These are phyloP conservation scores for Bombycilla garrulus DNA, from an alignment of 2,113 vertebrate genomes.

Conservation along the genomic window DNA sequence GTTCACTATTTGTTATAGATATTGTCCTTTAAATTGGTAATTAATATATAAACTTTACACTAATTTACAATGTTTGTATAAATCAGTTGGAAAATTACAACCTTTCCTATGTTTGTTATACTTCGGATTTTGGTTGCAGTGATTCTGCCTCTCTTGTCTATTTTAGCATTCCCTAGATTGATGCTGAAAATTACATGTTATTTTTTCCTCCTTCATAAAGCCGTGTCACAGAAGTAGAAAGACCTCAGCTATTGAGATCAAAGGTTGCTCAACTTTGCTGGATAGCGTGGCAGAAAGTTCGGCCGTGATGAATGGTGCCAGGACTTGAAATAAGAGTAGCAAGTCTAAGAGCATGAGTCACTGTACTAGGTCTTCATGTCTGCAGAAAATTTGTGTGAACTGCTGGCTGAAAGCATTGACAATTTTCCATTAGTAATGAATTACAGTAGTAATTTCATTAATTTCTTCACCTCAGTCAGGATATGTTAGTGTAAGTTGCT, in stretches of 20 bases:
- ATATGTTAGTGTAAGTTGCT: slow-evolving; percentile 75
- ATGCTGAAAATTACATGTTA: slow-evolving; percentile 61
- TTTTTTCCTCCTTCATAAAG: slow-evolving; percentile 31
- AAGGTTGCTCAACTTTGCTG: slow-evolving; percentile 41
- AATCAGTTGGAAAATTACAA: background rate
- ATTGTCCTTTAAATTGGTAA: background rate
- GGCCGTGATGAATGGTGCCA: background rate
- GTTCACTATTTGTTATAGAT: background rate
- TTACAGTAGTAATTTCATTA: slow-evolving; percentile 78
- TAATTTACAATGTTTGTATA: background rate
- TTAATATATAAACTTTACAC: background rate
- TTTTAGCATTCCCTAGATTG: slow-evolving; percentile 23
- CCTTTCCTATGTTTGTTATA: background rate
- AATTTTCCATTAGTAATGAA: slow-evolving; percentile 77
- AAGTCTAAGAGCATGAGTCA: slow-evolving; percentile 52
- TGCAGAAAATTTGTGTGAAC: slow-evolving; percentile 55
- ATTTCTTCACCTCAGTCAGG: slow-evolving; percentile 75
- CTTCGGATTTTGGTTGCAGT: background rate
- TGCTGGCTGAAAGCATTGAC: slow-evolving; percentile 59
- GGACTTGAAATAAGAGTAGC: slow-evolving; percentile 55
- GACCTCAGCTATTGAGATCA: slow-evolving; percentile 29
- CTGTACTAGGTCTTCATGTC: slow-evolving; percentile 22
- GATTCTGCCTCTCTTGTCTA: background rate
- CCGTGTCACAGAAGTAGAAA: background rate
- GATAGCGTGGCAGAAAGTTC: background rate